Base-by-base conservation (phyloP, 2,113 vertebrate genomes). In the Platysternon megacephalum region DNA sequence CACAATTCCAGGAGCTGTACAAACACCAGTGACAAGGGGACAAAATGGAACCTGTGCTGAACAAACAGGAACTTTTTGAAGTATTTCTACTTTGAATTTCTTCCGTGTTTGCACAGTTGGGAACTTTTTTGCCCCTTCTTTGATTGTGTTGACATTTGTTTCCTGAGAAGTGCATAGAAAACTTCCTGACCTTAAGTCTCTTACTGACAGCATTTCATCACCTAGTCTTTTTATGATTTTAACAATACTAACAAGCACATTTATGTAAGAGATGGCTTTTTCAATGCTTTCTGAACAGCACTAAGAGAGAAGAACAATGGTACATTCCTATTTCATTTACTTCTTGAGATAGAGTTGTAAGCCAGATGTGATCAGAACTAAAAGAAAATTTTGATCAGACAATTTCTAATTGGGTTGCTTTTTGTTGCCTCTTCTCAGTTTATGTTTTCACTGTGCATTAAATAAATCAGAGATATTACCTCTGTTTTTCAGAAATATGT, bases 1-100 rank as follows among this genome's bases (percentile, higher is more conserved):
- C 97, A 97, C 97, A 97, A 84, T 97, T 97, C 96, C 94, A 95
- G 94, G 94, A 96, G 93, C 94, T 98, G 90, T 96, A 97, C 91
- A 98, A 98, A 98, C 97, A 98, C 78, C 94, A 89, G 85, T 61
- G 78, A 97, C 93, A 95, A 97, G 95, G 81, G 94, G 97, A 97
- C 91, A 97, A 97, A 96, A 97, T 97, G 95, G 97, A 98, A 98
- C 96, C 92, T 89, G 85, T 39, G 61, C 79, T 97, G 93, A 91
- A 93, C 95, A 98, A 98, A 98, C 96, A 98, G 94, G 96, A 98
- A 97, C 96, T 97, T 98, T 97, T 94, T 95, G 87, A 98, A 98
- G 95, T 98, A 97, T 96, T 98, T 97, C 92, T 98, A 96, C 97
- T 98, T 92, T 96, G 93, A 97, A 97, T 98, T 98, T 98, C 97